These are phyloP conservation scores for Porites lobata DNA, from an alignment of 92 coral and sea anemone species.

Conservation along the genomic window DNA sequence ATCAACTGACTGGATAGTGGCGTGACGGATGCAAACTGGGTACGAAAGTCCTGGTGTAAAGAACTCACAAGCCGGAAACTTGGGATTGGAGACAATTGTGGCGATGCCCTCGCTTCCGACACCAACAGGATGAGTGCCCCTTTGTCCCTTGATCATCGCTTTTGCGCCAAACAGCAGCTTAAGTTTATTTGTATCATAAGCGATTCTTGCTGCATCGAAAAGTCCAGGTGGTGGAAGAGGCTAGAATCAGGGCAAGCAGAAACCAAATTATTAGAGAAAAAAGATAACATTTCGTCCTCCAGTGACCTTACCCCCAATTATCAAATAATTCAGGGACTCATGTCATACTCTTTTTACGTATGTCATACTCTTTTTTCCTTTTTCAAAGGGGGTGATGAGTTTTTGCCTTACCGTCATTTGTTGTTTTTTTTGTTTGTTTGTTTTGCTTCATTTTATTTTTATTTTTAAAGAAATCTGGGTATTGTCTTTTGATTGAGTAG, in stretches of 20 bases:
- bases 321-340: no score
- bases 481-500: no score
- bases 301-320: no score
- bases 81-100: conserved; percentile 47
- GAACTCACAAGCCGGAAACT: conserved; percentile 58
- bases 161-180: conserved; percentile 36
- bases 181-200: conserved; percentile 16
- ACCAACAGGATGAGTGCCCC: conserved; percentile 52
- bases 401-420: no score
- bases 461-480: no score
- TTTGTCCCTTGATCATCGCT: conserved; percentile 13
- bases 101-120: conserved; percentile 56
- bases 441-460: no score
- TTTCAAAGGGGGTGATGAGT: no score
- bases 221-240: not conserved
- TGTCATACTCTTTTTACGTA: no score
- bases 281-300: no score
- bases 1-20: conserved; percentile 36
- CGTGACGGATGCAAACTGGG: conserved; percentile 60
- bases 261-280: no score
- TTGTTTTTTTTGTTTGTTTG: no score
- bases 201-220: not conserved
- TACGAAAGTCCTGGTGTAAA: conserved; percentile 54
- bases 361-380: no score
- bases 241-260: not conserved